A percentile compares a stretch with the other conserved stretches of the same genome.
phyloP scores from a whole-genome alignment of 2,888 invertebrate species.

The Saturnia japonica region DNA sequence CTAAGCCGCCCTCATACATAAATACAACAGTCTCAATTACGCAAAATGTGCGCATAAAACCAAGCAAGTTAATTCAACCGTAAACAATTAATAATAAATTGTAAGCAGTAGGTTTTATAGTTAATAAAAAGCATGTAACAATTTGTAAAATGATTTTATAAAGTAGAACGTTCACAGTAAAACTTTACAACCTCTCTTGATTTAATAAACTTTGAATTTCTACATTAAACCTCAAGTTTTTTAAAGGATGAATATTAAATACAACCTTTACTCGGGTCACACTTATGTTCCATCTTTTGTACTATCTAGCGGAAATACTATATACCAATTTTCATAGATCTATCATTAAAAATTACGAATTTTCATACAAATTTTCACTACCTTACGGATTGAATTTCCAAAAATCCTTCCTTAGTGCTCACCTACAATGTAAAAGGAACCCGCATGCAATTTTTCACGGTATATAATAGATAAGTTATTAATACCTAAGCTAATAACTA shows the following conservation, averaged over 20 bases:
- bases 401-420: too few relatives aligned
- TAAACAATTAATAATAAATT: background rate
- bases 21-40: background rate
- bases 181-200: background rate
- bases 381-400: too few relatives aligned
- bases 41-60: background rate
- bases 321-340: too few relatives aligned
- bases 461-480: too few relatives aligned
- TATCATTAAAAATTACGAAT: too few relatives aligned
- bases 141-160: constrained; percentile 7
- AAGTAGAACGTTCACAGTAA: background rate
- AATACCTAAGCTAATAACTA: too few relatives aligned
- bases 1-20: constrained; percentile 1
- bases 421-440: too few relatives aligned
- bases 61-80: background rate
- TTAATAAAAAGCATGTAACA: constrained; percentile 2
- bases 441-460: too few relatives aligned
- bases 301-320: too few relatives aligned
- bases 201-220: background rate
- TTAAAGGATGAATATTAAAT: background rate
- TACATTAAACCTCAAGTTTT: background rate
- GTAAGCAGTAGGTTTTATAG: background rate
- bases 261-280: too few relatives aligned
- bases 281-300: too few relatives aligned
- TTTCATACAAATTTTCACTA: too few relatives aligned